phyloP scores from a whole-genome alignment of 2,797 vertebrate species.

The Poecilia velifera region DNA sequence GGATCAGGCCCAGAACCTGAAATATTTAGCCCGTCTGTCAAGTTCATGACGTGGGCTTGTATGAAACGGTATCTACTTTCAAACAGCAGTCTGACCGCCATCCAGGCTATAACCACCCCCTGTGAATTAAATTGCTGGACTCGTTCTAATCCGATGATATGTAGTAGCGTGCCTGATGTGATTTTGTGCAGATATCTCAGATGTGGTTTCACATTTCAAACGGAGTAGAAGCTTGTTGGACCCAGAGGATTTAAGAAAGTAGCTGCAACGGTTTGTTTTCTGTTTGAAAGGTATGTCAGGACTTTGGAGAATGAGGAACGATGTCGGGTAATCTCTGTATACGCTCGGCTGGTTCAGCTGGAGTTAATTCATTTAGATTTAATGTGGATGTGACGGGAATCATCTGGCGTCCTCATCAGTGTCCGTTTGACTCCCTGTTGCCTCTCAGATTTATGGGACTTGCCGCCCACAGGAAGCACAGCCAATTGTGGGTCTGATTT shows the following conservation, averaged over 20 bases:
- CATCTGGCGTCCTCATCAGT: conserved; percentile 76
- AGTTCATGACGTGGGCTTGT: conserved; percentile 53
- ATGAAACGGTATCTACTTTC: conserved; percentile 65
- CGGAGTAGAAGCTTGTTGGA: conserved; percentile 5
- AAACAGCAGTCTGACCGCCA: conserved; percentile 61
- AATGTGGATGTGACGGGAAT: conserved; percentile 47
- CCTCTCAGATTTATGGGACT: conserved; percentile 66
- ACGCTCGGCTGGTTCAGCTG: conserved; percentile 21
- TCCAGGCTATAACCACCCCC: conserved; percentile 49
- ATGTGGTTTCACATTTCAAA: conserved; percentile 17
- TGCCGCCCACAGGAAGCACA: conserved; percentile 63
- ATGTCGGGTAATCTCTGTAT: conserved; percentile 16
- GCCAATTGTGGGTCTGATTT: conserved; percentile 74
- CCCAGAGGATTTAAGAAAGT: conserved; percentile 10
- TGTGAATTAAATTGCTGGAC: conserved; percentile 42
- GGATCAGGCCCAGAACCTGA: conserved; percentile 58
- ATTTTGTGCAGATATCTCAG: conserved; percentile 20
- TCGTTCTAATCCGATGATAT: conserved; percentile 31
- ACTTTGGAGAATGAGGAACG: conserved; percentile 6
- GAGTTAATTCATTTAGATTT: conserved; percentile 41
- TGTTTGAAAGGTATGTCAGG: not conserved
- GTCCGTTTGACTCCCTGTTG: conserved; percentile 57
- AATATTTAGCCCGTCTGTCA: conserved; percentile 66
- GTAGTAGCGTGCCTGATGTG: conserved; percentile 18
- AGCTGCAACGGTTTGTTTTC: conserved; percentile 15